Percentiles rank a stretch among this genome's conserved stretches.
Conservation (phyloP, 2,888 invertebrate species). For the Panopea generosa region DNA sequence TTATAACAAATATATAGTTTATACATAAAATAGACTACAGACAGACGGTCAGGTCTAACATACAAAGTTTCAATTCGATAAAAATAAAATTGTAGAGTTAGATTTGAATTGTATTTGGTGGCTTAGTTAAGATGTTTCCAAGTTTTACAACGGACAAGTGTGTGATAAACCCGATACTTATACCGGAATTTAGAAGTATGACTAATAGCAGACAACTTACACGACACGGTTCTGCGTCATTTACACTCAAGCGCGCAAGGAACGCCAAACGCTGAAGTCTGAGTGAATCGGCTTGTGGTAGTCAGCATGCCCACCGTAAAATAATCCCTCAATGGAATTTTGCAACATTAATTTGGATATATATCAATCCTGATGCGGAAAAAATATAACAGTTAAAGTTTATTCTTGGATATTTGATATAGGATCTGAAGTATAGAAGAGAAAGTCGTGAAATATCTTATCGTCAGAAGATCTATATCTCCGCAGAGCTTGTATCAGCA, state of each 20-base stretch:
- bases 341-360: conserved; percentile 3
- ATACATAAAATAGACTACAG: too few relatives aligned
- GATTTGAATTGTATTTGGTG: too few relatives aligned
- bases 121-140: too few relatives aligned
- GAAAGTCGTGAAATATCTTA: conserved; percentile 42
- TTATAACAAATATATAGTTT: too few relatives aligned
- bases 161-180: too few relatives aligned
- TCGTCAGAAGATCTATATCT: conserved; percentile 38
- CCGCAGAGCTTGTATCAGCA: not conserved
- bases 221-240: conserved; percentile 22
- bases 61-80: too few relatives aligned
- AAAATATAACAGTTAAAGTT: conserved; percentile 43
- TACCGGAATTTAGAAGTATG: too few relatives aligned
- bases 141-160: too few relatives aligned
- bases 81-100: too few relatives aligned
- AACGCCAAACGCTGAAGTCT: conserved; percentile 43
- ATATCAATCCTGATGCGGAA: conserved; percentile 40
- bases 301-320: conserved; percentile 56
- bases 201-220: too few relatives aligned
- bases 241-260: conserved; percentile 36
- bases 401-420: conserved; percentile 32
- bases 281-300: conserved; percentile 55
- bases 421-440: conserved; percentile 34
- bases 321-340: conserved; percentile 54
- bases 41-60: too few relatives aligned